Evolutionary conservation across 1,140 invertebrate genomes (phyloP).

Genomic region (Achroia grisella): DNA sequence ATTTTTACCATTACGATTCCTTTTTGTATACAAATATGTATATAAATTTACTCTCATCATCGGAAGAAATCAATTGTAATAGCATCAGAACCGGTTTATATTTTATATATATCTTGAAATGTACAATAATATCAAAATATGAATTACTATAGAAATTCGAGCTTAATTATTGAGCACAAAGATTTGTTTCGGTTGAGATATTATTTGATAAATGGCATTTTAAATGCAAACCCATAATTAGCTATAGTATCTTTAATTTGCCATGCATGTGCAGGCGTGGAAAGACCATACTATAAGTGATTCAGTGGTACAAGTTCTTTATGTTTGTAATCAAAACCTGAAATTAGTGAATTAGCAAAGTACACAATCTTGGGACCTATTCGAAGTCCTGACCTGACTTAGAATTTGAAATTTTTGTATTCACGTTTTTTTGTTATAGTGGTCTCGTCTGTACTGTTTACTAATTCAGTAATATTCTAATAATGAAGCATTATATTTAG

Average conservation of each 20-base stretch:
- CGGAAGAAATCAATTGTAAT: slow-evolving; percentile 47
- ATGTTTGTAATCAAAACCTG: too few species aligned
- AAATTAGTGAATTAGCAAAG: too few species aligned
- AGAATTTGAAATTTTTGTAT: too few species aligned
- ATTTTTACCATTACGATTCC: slow-evolving; percentile 3
- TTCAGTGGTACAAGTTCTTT: too few species aligned
- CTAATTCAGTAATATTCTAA: too few species aligned
- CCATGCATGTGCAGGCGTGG: background rate
- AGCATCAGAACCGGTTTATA: slow-evolving; percentile 25
- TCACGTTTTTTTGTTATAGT: too few species aligned
- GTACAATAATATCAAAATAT: background rate
- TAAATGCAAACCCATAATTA: slow-evolving; percentile 2
- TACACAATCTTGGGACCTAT: too few species aligned
- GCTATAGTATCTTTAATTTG: background rate
- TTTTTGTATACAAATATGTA: slow-evolving; percentile 21
- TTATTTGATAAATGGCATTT: slow-evolving; percentile 2
- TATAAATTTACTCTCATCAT: slow-evolving; percentile 6
- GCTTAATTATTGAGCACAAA: background rate
- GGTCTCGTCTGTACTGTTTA: too few species aligned
- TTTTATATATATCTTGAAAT: too few species aligned
- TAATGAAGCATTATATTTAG: too few species aligned
- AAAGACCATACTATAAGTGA: too few species aligned
- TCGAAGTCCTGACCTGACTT: too few species aligned
- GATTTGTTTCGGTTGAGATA: background rate
- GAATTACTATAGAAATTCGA: slow-evolving; percentile 1